phyloP scores from a whole-genome alignment of 2,888 invertebrate genomes.

The Rhyacophila evoluta region DNA sequence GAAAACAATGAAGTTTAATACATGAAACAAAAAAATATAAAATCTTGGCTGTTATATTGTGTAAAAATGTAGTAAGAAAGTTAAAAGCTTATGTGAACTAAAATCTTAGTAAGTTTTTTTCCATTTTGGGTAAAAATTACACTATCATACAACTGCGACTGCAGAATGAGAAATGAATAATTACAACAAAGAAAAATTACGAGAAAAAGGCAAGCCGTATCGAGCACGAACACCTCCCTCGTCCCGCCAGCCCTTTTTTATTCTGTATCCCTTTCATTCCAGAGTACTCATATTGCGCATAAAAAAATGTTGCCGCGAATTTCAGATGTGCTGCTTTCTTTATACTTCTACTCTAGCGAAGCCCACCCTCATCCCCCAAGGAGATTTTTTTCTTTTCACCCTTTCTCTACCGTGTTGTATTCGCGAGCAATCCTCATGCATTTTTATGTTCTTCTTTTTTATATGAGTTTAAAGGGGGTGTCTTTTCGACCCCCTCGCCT shows the following conservation, averaged over 20 bases:
- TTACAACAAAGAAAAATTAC: slow-evolving; percentile 51
- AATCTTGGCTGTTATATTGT: no score
- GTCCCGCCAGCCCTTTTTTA: slow-evolving; percentile 35
- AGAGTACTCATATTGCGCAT: slow-evolving; percentile 52
- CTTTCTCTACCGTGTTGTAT: slow-evolving; percentile 69
- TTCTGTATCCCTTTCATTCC: slow-evolving; percentile 52
- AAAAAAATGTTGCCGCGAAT: slow-evolving; percentile 54
- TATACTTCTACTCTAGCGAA: slow-evolving; percentile 42
- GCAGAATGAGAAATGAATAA: slow-evolving; percentile 41
- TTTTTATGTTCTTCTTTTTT: slow-evolving; percentile 74
- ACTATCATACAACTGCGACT: neutral
- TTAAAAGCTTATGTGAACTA: no score
- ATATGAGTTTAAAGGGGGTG: slow-evolving; percentile 71
- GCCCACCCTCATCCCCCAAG: slow-evolving; percentile 51
- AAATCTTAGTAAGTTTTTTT: neutral
- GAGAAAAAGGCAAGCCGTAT: slow-evolving; percentile 41
- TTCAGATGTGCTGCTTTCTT: slow-evolving; percentile 53
- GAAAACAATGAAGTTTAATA: no score
- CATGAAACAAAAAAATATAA: no score
- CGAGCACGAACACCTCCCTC: slow-evolving; percentile 38
- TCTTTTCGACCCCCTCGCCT: slow-evolving; percentile 39
- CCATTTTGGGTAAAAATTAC: neutral
- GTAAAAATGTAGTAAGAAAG: no score
- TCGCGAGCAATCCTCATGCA: slow-evolving; percentile 74
- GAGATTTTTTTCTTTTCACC: slow-evolving; percentile 54